These are phyloP conservation scores for Hyposoter didymator DNA, from an alignment of 2,888 invertebrate genomes.

Conservation along the genomic window DNA sequence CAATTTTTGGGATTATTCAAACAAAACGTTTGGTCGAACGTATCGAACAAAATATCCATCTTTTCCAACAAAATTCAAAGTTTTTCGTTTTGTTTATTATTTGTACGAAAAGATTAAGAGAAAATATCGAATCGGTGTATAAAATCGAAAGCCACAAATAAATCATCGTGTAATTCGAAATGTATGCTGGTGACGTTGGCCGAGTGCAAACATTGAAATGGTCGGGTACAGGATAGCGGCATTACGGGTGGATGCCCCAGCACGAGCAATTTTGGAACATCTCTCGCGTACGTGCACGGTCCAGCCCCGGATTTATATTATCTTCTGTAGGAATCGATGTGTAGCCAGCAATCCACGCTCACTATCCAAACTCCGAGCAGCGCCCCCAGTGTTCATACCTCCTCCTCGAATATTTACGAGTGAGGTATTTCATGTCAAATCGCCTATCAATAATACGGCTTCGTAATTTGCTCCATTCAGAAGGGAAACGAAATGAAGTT, in stretches of 20 bases:
- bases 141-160: constrained; percentile 54
- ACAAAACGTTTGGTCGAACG: too few relatives aligned
- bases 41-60: too few relatives aligned
- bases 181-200: constrained; percentile 59
- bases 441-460: constrained; percentile 5
- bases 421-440: constrained; percentile 9
- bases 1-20: too few relatives aligned
- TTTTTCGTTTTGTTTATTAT: background rate
- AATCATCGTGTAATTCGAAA: constrained; percentile 65
- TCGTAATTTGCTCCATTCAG: background rate
- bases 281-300: constrained; percentile 40
- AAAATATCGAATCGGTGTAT: constrained; percentile 40
- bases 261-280: constrained; percentile 34
- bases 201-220: constrained; percentile 63
- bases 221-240: constrained; percentile 23
- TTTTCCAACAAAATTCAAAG: too few relatives aligned
- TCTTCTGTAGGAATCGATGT: constrained; percentile 63
- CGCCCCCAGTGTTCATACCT: constrained; percentile 28
- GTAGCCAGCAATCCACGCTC: constrained; percentile 59
- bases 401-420: constrained; percentile 24
- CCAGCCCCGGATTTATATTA: constrained; percentile 54
- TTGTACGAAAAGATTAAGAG: background rate
- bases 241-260: constrained; percentile 26
- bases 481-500: constrained; percentile 1
- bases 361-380: constrained; percentile 54